Percentiles rank a stretch among this genome's conserved stretches.
phyloP scores from a whole-genome alignment of 2,888 invertebrate species.

The Colostygia pectinataria region DNA sequence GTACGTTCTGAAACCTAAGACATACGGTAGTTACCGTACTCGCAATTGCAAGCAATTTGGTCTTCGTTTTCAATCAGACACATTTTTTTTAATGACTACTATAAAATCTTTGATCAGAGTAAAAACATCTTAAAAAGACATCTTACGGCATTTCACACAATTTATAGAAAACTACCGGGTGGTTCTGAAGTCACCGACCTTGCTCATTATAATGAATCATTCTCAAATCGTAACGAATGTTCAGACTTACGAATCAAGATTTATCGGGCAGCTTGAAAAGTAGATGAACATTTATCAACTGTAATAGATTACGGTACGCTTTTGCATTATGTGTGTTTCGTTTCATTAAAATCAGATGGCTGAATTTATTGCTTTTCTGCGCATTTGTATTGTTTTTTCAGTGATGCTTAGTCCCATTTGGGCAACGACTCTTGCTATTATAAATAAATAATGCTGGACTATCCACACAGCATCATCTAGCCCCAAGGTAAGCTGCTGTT shows the following conservation, averaged over 20 bases:
- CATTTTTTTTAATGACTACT: not conserved
- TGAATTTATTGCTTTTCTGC: not conserved
- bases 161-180: too few species aligned
- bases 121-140: not conserved
- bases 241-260: conserved; percentile 6
- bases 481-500: too few species aligned
- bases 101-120: not conserved
- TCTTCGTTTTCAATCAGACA: not conserved
- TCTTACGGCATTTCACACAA: not conserved
- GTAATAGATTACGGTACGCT: conserved; percentile 5
- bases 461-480: too few species aligned
- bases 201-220: conserved; percentile 19
- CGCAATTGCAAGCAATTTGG: too few species aligned
- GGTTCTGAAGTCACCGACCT: conserved; percentile 4
- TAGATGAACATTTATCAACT: conserved; percentile 19
- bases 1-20: too few species aligned
- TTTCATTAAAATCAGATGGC: not conserved
- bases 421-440: too few species aligned
- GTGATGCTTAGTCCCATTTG: too few species aligned
- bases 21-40: too few species aligned
- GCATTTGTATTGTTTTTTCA: not conserved
- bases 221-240: conserved; percentile 16
- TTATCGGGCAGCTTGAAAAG: conserved; percentile 18
- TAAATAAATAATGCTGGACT: too few species aligned
- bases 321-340: not conserved